These are phyloP conservation scores for Heliconius cydno DNA, from an alignment of 2,888 invertebrate species.

Conservation along the genomic window DNA sequence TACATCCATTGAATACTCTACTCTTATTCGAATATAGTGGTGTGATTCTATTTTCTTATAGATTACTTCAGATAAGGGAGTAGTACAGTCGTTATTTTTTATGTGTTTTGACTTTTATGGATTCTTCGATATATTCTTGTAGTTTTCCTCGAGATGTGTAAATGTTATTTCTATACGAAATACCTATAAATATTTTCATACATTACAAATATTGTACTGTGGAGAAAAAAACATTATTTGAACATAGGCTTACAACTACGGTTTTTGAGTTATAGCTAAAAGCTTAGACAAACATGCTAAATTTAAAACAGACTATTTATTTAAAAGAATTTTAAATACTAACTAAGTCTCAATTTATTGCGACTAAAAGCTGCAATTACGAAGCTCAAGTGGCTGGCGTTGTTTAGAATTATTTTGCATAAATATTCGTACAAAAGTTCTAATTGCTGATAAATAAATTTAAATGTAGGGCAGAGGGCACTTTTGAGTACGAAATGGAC, in stretches of 20 bases:
- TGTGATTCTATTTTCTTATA: constrained; percentile 27
- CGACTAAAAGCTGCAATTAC: constrained; percentile 1
- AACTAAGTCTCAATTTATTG: background rate
- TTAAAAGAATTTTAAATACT: no score
- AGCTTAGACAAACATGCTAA: no score
- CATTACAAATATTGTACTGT: background rate
- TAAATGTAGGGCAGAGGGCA: constrained; percentile 3
- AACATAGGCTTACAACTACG: no score
- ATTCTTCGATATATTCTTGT: background rate
- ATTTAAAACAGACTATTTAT: no score
- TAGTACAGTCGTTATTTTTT: constrained; percentile 19
- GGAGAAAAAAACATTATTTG: no score
- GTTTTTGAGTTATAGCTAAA: no score
- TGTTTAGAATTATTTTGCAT: constrained; percentile 5
- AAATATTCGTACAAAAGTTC: constrained; percentile 1
- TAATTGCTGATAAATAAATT: constrained; percentile 13
- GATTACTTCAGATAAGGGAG: constrained; percentile 16
- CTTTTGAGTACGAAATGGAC: constrained; percentile 1
- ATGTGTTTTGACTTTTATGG: constrained; percentile 18
- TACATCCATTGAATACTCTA: constrained; percentile 7
- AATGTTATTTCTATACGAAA: background rate
- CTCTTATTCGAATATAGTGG: constrained; percentile 18
- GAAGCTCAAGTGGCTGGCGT: background rate
- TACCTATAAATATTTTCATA: background rate
- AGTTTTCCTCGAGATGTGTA: background rate